Percentiles rank a stretch among this genome's conserved stretches.
Conservation (phyloP, 2,797 vertebrate species). For the Onychomys leucogaster region DNA sequence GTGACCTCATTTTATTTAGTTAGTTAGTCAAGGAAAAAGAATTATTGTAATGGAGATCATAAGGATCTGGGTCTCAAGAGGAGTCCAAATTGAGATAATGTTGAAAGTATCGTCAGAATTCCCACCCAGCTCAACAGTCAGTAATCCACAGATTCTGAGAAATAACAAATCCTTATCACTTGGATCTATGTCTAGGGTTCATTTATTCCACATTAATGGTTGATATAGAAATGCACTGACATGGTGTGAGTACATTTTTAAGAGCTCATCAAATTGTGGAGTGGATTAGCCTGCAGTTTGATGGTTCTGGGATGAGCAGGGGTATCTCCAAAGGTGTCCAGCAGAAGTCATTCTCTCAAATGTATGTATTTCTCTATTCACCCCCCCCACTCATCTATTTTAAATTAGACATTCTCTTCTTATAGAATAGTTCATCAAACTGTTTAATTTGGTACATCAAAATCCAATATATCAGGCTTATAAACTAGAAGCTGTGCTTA, state of each 20-base stretch:
- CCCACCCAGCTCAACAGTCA: not conserved
- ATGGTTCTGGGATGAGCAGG: not conserved
- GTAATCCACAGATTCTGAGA: not conserved
- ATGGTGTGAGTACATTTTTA: not conserved
- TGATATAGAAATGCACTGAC: not conserved
- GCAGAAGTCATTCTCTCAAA: not conserved
- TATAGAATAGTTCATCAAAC: slow-evolving; percentile 35
- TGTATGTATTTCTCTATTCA: not conserved
- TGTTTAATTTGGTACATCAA: not conserved
- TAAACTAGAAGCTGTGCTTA: not conserved
- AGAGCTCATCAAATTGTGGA: not conserved
- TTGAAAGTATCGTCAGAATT: not conserved
- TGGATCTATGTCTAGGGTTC: not conserved
- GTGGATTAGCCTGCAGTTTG: not conserved
- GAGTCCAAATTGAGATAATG: not conserved
- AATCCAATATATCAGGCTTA: not conserved
- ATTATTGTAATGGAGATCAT: too few species aligned
- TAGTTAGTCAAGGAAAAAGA: not conserved
- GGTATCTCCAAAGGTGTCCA: not conserved
- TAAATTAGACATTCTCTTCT: not conserved
- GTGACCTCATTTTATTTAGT: not conserved
- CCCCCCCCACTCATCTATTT: not conserved
- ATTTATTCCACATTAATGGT: not conserved
- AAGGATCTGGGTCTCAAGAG: too few species aligned
- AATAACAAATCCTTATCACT: not conserved